These are phyloP conservation scores for Cochlearius cochlearius DNA, from an alignment of 2,113 vertebrate genomes.

Conservation along the genomic window DNA sequence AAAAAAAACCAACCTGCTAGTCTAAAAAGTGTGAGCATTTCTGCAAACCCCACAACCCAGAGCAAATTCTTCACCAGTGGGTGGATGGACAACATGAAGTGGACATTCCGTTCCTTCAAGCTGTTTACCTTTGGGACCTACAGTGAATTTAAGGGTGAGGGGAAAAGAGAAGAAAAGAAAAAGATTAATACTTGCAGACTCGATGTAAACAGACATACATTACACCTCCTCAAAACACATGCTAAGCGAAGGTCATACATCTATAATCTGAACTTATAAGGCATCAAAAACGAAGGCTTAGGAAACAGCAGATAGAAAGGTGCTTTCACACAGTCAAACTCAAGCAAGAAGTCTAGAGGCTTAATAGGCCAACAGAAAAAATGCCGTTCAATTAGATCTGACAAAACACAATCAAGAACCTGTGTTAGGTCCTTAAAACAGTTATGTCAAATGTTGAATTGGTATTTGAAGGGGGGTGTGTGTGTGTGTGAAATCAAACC, in stretches of 20 bases:
- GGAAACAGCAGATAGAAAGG: neutral
- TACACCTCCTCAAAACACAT: neutral
- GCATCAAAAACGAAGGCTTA: neutral
- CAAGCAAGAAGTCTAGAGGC: neutral
- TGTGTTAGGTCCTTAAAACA: neutral
- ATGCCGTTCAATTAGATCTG: neutral
- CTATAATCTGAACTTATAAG: neutral
- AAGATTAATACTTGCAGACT: neutral
- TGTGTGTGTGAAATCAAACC: neutral
- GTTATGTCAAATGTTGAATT: neutral
- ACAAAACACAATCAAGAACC: neutral
- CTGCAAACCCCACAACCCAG: slow-evolving; percentile 97
- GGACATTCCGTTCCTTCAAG: slow-evolving; percentile 97
- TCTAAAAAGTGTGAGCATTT: slow-evolving; percentile 98
- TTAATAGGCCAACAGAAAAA: neutral
- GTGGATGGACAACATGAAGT: slow-evolving; percentile 95
- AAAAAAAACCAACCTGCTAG: neutral
- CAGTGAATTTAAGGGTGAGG: neutral
- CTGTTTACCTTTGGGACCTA: slow-evolving; percentile 98
- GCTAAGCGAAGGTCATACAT: neutral
- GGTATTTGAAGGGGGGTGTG: neutral
- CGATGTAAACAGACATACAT: neutral
- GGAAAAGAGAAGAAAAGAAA: neutral
- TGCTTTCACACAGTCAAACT: neutral
- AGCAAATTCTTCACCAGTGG: slow-evolving; percentile 97